These are phyloP conservation scores for Lasioglossum villosulum DNA, from an alignment of 2,888 invertebrate species.

Conservation along the genomic window DNA sequence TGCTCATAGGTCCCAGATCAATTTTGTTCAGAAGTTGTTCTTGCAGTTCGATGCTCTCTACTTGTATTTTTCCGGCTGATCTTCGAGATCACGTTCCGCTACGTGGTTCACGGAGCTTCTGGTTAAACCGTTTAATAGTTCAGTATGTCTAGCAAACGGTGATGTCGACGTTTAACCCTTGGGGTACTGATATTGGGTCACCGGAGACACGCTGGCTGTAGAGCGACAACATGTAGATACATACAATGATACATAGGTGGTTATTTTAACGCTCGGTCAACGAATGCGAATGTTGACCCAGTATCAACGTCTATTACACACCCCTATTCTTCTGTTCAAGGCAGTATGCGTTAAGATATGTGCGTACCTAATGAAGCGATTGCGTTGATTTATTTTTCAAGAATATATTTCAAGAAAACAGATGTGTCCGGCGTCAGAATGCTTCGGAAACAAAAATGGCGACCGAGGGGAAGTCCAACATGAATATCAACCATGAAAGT, in stretches of 20 bases:
- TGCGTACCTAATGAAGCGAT: neutral
- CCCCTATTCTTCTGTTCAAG: neutral
- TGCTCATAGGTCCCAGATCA: too few species aligned
- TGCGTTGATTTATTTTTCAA: neutral
- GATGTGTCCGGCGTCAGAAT: neutral
- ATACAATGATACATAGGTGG: neutral
- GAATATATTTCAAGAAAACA: neutral
- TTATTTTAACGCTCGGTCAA: neutral
- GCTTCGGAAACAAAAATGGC: neutral
- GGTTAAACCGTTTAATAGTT: neutral
- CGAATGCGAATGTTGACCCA: neutral
- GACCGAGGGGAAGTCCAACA: conserved; percentile 9
- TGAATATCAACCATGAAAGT: conserved; percentile 31
- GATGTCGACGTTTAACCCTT: neutral
- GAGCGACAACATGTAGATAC: neutral
- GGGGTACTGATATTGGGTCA: conserved; percentile 4
- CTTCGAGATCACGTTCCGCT: neutral
- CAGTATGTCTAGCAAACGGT: neutral
- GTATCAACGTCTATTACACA: neutral
- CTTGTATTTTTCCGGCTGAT: neutral
- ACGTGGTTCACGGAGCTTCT: neutral
- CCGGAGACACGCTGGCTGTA: neutral
- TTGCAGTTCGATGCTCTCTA: neutral
- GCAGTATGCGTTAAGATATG: neutral
- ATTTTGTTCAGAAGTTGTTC: neutral